phyloP scores from a whole-genome alignment of 2,113 vertebrate species.

The Empidonax traillii region DNA sequence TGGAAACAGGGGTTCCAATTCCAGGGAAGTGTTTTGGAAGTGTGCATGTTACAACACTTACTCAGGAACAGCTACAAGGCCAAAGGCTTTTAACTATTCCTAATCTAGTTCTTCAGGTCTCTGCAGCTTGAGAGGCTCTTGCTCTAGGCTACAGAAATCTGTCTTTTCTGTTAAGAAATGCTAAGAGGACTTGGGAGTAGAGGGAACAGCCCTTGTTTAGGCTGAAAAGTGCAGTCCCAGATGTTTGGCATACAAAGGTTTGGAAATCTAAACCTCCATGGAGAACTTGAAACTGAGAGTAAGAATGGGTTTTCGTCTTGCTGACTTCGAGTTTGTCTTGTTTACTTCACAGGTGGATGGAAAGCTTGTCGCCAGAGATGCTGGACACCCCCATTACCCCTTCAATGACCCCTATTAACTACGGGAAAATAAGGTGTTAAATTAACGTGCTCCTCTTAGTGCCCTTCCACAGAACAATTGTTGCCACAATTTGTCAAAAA shows the following conservation, averaged over 20 bases:
- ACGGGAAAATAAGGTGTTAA: not conserved
- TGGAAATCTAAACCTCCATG: not conserved
- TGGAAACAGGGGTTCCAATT: not conserved
- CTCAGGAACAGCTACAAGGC: not conserved
- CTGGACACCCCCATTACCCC: conserved; percentile 89
- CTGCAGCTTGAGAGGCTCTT: not conserved
- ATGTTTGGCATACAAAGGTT: not conserved
- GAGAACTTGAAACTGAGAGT: not conserved
- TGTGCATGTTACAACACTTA: not conserved
- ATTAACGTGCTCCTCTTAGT: not conserved
- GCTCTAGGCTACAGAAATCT: conserved; percentile 1
- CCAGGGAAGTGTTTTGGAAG: not conserved
- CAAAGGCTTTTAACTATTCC: not conserved
- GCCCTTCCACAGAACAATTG: not conserved
- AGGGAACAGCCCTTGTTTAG: not conserved
- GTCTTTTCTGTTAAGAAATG: not conserved
- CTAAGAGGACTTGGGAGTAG: not conserved
- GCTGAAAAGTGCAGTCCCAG: not conserved
- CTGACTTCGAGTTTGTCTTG: conserved; percentile 1
- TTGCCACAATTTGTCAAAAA: not conserved
- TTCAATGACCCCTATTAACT: conserved; percentile 92
- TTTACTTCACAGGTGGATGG: conserved; percentile 83
- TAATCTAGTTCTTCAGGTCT: not conserved
- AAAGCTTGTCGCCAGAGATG: conserved; percentile 87
- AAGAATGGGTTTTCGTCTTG: not conserved